phyloP scores from a whole-genome alignment of 2,113 vertebrate genomes.

The Nansenia antarctica region DNA sequence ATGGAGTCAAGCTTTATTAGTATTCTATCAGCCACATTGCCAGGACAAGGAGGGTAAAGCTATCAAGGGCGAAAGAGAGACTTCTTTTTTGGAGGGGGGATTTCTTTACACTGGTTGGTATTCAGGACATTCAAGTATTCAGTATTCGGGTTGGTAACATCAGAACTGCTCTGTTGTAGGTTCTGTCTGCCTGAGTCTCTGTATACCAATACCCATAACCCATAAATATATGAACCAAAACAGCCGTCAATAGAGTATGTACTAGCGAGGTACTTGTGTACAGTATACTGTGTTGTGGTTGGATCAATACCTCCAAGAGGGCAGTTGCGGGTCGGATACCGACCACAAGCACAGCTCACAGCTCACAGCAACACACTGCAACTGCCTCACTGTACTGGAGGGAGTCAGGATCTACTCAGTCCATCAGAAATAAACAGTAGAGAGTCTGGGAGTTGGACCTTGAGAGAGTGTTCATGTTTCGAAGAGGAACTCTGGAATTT shows the following conservation, averaged over 20 bases:
- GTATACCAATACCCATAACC: neutral
- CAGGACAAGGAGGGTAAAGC: neutral
- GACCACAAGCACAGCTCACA: too few species aligned
- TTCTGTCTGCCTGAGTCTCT: neutral
- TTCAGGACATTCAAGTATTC: too few species aligned
- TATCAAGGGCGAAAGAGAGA: neutral
- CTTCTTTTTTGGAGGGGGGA: neutral
- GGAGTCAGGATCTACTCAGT: neutral
- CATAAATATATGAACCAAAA: too few species aligned
- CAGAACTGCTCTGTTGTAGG: neutral
- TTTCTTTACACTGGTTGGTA: neutral
- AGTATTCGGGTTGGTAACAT: too few species aligned
- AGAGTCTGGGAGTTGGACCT: neutral
- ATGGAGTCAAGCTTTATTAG: neutral
- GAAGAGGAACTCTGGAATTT: neutral
- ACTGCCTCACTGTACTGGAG: neutral
- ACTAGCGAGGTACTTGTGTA: too few species aligned
- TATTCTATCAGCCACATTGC: neutral
- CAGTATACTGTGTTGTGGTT: too few species aligned
- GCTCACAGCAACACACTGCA: neutral
- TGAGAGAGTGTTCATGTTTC: too few species aligned
- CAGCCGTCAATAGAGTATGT: too few species aligned
- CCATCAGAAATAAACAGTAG: neutral
- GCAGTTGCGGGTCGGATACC: too few species aligned
- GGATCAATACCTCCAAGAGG: too few species aligned